Percentiles rank a stretch among this genome's conserved stretches.
phyloP scores from a whole-genome alignment of 2,113 vertebrate species.

The Pyxicephalus adspersus region DNA sequence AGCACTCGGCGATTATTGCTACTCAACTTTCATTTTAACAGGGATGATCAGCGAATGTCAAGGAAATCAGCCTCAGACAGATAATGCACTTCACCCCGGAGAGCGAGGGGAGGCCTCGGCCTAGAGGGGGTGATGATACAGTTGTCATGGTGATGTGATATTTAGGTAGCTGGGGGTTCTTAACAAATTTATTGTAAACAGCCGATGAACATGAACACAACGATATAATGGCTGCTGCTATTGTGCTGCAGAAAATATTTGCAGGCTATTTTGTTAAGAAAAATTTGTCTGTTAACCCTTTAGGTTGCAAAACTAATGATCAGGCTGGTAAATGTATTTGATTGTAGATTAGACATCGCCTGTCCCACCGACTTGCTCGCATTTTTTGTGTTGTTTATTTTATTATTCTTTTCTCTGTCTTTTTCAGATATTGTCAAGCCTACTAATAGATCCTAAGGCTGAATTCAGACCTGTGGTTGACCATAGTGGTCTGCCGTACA shows the following conservation, averaged over 20 bases:
- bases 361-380: no score
- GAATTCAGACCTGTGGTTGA: no score
- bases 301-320: no score
- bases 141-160: constrained; percentile 21
- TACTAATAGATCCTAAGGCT: no score
- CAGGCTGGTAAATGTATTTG: no score
- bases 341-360: no score
- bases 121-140: background rate
- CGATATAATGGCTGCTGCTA: background rate
- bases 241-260: background rate
- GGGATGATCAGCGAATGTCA: constrained; percentile 27
- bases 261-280: no score
- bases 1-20: constrained; percentile 26
- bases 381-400: no score
- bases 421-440: no score
- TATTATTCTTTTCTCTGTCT: no score
- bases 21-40: constrained; percentile 33
- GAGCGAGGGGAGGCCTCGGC: background rate
- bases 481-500: no score
- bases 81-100: constrained; percentile 6
- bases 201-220: background rate
- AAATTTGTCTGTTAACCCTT: no score
- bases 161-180: constrained; percentile 1
- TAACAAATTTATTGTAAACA: constrained; percentile 24
- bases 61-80: constrained; percentile 27